Percentiles rank a stretch among this genome's conserved stretches.
phyloP scores from a whole-genome alignment of 1,140 invertebrate genomes.

The Cherax quadricarinatus region DNA sequence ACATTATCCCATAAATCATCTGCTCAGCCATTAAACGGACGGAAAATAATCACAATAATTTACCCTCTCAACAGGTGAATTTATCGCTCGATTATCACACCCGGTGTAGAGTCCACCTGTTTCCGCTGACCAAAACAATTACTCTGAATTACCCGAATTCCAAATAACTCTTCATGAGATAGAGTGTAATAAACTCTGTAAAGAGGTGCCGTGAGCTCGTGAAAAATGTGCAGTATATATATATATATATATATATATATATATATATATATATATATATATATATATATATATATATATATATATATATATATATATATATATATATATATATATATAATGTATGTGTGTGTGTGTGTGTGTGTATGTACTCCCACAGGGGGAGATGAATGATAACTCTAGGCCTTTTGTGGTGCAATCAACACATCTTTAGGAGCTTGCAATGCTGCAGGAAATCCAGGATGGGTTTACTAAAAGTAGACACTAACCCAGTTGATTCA shows the following conservation, averaged over 20 bases:
- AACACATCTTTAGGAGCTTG: too few relatives aligned
- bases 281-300: too few relatives aligned
- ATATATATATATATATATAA: too few relatives aligned
- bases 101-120: neutral
- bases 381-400: too few relatives aligned
- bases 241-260: slow-evolving; percentile 3
- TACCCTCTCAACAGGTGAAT: slow-evolving; percentile 35
- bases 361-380: too few relatives aligned
- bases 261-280: too few relatives aligned
- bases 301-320: too few relatives aligned
- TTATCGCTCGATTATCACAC: slow-evolving; percentile 32
- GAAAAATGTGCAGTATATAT: slow-evolving; percentile 9
- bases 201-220: slow-evolving; percentile 16
- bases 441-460: too few relatives aligned
- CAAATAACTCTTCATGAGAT: slow-evolving; percentile 58
- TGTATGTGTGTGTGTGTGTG: too few relatives aligned
- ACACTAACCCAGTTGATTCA: too few relatives aligned
- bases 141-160: slow-evolving; percentile 38
- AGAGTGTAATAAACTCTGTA: slow-evolving; percentile 33
- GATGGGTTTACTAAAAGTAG: too few relatives aligned
- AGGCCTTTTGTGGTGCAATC: too few relatives aligned
- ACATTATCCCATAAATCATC: slow-evolving; percentile 8
- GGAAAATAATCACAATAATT: slow-evolving; percentile 37
- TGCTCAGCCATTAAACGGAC: slow-evolving; percentile 31
- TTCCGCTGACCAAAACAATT: slow-evolving; percentile 44